phyloP scores from a whole-genome alignment of 2,797 vertebrate genomes.

The Borostomias antarcticus region DNA sequence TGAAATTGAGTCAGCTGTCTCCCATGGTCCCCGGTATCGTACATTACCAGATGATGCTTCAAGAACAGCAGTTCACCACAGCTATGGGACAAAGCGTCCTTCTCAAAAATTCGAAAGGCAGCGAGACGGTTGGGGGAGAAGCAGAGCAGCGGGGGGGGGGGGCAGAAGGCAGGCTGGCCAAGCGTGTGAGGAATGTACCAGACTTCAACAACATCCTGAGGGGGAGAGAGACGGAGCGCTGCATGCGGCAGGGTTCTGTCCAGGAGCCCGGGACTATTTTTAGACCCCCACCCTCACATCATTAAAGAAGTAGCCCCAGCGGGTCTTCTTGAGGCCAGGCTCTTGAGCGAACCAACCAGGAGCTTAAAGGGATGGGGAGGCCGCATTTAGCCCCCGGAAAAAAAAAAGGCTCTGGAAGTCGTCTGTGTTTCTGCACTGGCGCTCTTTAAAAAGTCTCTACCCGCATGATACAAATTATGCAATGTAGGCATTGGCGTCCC shows the following conservation, averaged over 20 bases:
- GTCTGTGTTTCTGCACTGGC: conserved; percentile 12
- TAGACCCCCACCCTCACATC: conserved; percentile 46
- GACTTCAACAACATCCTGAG: conserved; percentile 62
- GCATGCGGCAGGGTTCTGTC: conserved; percentile 31
- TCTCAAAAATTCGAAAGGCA: conserved; percentile 27
- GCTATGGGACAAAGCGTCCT: conserved; percentile 50
- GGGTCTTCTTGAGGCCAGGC: conserved; percentile 28
- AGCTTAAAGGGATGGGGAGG: conserved; percentile 7
- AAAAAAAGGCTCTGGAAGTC: conserved; percentile 11
- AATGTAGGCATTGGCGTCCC: conserved; percentile 17
- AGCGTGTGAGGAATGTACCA: conserved; percentile 63
- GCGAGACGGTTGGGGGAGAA: conserved; percentile 20
- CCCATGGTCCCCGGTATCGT: conserved; percentile 22
- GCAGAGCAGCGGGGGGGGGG: conserved; percentile 18
- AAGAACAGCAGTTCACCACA: conserved; percentile 42
- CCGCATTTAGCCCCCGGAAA: too few relatives aligned
- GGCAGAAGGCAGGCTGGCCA: conserved; percentile 35
- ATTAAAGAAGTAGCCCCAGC: conserved; percentile 45
- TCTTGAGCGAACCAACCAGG: conserved; percentile 11
- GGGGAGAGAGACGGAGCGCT: conserved; percentile 43
- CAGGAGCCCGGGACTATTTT: conserved; percentile 52
- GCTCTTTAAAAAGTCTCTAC: neutral
- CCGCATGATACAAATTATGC: conserved; percentile 17
- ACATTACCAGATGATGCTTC: conserved; percentile 27
- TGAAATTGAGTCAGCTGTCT: conserved; percentile 29